A percentile compares a stretch with the other conserved stretches of the same genome.
These are phyloP conservation scores for Desoria tigrina DNA, from an alignment of 2,888 invertebrate genomes.

Conservation along the genomic window DNA sequence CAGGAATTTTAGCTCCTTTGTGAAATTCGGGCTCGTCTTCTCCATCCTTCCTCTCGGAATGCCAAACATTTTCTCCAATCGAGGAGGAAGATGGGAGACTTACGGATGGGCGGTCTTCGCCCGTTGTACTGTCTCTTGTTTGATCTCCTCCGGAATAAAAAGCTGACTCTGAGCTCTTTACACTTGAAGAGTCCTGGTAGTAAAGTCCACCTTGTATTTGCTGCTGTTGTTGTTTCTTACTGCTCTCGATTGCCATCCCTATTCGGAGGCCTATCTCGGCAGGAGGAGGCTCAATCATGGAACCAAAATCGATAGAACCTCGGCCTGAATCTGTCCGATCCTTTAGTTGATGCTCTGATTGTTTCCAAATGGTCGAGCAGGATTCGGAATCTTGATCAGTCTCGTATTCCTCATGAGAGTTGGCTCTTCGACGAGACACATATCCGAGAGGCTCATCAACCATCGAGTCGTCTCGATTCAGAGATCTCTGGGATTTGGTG, in stretches of 20 bases:
- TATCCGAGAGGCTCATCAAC: constrained; percentile 53
- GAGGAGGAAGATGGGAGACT: constrained; percentile 52
- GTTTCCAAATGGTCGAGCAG: constrained; percentile 34
- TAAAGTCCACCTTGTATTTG: constrained; percentile 32
- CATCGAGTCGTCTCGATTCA: constrained; percentile 50
- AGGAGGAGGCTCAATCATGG: constrained; percentile 53
- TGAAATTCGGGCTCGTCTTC: constrained; percentile 40
- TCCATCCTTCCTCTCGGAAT: constrained; percentile 39
- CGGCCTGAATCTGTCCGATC: constrained; percentile 34
- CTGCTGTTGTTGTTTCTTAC: constrained; percentile 42
- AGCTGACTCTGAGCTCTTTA: constrained; percentile 53
- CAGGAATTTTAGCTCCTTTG: constrained; percentile 39
- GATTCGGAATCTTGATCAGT: constrained; percentile 37
- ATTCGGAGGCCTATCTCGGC: constrained; percentile 42
- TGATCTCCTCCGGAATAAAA: constrained; percentile 52
- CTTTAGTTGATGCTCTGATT: constrained; percentile 27
- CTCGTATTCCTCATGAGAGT: constrained; percentile 49
- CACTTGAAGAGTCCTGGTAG: constrained; percentile 49
- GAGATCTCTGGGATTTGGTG: constrained; percentile 40
- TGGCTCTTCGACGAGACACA: constrained; percentile 49
- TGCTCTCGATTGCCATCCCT: constrained; percentile 44
- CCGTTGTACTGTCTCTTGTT: constrained; percentile 43
- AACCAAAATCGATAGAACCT: constrained; percentile 48
- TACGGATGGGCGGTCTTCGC: constrained; percentile 46
- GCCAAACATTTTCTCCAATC: constrained; percentile 46